Conservation (phyloP, 2,888 invertebrate genomes). For the Orchestes rusci region DNA sequence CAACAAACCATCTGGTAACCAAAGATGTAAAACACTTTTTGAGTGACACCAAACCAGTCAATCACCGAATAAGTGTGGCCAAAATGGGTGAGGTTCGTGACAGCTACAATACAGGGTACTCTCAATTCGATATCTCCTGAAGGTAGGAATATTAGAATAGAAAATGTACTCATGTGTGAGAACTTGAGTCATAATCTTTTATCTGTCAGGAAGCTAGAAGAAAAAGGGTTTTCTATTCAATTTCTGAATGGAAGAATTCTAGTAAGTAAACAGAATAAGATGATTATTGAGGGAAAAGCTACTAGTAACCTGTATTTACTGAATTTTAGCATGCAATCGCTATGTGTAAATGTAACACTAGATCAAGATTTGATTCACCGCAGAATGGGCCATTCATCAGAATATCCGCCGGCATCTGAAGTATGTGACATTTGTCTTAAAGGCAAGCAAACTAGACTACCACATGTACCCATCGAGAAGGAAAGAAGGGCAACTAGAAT, state of each 20-base stretch:
- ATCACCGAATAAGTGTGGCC: too few species aligned
- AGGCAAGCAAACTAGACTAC: slow-evolving; percentile 12
- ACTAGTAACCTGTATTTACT: not conserved
- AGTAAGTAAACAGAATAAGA: too few species aligned
- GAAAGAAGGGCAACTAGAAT: slow-evolving; percentile 4
- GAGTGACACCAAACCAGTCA: not conserved
- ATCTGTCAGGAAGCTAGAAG: too few species aligned
- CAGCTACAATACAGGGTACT: too few species aligned
- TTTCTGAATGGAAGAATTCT: too few species aligned
- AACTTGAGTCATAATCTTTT: too few species aligned
- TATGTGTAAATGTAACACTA: not conserved
- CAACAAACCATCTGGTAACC: not conserved
- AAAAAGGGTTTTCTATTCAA: too few species aligned
- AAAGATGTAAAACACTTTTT: not conserved
- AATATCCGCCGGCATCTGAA: slow-evolving; percentile 13
- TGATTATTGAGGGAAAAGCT: not conserved
- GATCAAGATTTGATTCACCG: slow-evolving; percentile 19
- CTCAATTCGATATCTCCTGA: too few species aligned
- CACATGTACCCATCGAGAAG: not conserved
- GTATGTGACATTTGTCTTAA: slow-evolving; percentile 27
- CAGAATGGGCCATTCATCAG: slow-evolving; percentile 29
- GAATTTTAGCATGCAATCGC: not conserved
- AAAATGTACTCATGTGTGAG: too few species aligned
- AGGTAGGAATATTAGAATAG: too few species aligned
- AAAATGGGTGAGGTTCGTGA: too few species aligned